phyloP scores from a whole-genome alignment of 2,113 vertebrate genomes.

The Vulpes ferrilata region DNA sequence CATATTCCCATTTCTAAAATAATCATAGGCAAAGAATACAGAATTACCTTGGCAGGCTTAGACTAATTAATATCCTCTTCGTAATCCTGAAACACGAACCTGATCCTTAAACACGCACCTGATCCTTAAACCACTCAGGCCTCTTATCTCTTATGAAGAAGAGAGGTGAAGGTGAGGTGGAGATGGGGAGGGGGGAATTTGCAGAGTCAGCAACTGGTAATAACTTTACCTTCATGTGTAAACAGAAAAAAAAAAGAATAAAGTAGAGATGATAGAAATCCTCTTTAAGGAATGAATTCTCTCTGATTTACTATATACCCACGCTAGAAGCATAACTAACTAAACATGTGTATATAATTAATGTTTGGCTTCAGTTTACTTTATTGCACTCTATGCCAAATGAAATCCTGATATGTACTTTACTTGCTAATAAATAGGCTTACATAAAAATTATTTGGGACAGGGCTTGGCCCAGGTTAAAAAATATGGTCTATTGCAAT shows the following conservation, averaged over 20 bases:
- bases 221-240: not conserved
- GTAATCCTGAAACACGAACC: not conserved
- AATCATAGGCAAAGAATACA: not conserved
- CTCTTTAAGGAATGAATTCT: not conserved
- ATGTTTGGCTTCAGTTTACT: not conserved
- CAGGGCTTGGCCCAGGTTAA: not conserved
- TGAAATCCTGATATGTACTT: not conserved
- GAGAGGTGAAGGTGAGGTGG: not conserved
- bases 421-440: not conserved
- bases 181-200: not conserved
- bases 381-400: not conserved
- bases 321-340: not conserved
- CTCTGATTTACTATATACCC: not conserved
- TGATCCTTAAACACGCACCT: not conserved
- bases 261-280: not conserved
- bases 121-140: not conserved
- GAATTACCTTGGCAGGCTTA: not conserved
- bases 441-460: not conserved
- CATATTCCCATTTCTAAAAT: not conserved
- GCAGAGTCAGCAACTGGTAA: not conserved
- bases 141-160: not conserved
- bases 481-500: not conserved
- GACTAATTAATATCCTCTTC: not conserved
- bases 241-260: not conserved
- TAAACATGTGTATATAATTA: not conserved